Evolutionary conservation across 2,113 vertebrate genomes (phyloP).

Genomic region (Lepisosteus osseus): DNA sequence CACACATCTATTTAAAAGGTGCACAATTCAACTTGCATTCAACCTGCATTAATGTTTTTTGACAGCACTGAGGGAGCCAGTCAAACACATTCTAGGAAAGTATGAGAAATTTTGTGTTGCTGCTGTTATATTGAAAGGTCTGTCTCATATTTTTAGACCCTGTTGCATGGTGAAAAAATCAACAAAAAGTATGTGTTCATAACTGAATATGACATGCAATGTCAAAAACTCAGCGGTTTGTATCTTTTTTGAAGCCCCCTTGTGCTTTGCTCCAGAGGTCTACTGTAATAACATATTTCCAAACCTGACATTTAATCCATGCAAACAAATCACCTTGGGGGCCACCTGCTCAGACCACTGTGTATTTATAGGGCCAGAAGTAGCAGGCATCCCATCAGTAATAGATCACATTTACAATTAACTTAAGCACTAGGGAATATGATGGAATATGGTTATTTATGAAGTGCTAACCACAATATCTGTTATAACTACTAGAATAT

Average conservation of each 20-base stretch:
- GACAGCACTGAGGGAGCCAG: conserved; percentile 28
- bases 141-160: conserved; percentile 22
- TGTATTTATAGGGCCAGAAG: conserved; percentile 40
- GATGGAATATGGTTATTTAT: no score
- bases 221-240: conserved; percentile 24
- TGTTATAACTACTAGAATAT: no score
- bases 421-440: no score
- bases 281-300: conserved; percentile 60
- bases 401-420: conserved; percentile 43
- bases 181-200: conserved; percentile 24
- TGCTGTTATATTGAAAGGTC: conserved; percentile 10
- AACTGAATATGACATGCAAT: conserved; percentile 28
- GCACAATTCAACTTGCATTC: background rate
- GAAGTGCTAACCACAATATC: no score
- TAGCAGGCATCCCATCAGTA: conserved; percentile 33
- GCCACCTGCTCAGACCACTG: conserved; percentile 45
- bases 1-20: conserved; percentile 15
- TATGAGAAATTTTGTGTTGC: conserved; percentile 12
- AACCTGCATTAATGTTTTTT: conserved; percentile 31
- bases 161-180: conserved; percentile 5
- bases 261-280: conserved; percentile 34
- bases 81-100: conserved; percentile 13
- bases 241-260: conserved; percentile 27
- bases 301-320: conserved; percentile 70
- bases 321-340: conserved; percentile 66